Evolutionary conservation across 2,888 invertebrate genomes (phyloP).

Genomic region (Drosophila antonietae): DNA sequence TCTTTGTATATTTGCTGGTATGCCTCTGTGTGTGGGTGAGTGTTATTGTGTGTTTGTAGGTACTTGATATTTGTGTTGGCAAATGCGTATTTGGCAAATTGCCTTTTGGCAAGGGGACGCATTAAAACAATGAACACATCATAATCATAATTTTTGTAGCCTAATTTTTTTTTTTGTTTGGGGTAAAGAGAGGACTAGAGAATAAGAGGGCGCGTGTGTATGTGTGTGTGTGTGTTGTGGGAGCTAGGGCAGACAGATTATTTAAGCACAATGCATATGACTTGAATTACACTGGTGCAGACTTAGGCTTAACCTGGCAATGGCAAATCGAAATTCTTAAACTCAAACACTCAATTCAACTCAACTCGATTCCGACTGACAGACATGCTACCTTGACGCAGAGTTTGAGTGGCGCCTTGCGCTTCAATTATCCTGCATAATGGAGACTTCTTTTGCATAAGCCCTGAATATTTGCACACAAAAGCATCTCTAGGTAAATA

Average conservation of each 20-base stretch:
- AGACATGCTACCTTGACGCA: conserved; percentile 31
- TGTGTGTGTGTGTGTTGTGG: conserved; percentile 1
- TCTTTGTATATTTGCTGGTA: conserved; percentile 1
- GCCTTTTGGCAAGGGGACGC: conserved; percentile 49
- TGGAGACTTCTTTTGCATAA: conserved; percentile 59
- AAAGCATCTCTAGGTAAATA: conserved; percentile 55
- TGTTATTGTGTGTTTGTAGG: conserved; percentile 17
- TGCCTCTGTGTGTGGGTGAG: neutral
- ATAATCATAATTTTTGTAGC: conserved; percentile 77
- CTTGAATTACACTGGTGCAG: conserved; percentile 1
- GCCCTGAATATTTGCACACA: conserved; percentile 53
- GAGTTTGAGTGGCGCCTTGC: conserved; percentile 60
- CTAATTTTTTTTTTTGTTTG: conserved; percentile 68
- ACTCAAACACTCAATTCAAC: conserved; percentile 23
- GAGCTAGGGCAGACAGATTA: conserved; percentile 5
- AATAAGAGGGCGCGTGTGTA: neutral
- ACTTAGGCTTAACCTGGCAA: conserved; percentile 5
- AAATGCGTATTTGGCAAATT: conserved; percentile 53
- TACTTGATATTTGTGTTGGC: conserved; percentile 41
- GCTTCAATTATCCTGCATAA: conserved; percentile 76
- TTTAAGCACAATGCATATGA: conserved; percentile 29
- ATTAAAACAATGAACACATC: conserved; percentile 80
- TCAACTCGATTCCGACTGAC: conserved; percentile 28
- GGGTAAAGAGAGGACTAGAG: neutral
- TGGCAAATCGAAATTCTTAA: conserved; percentile 33